Conservation (phyloP, 37 sponge, comb jelly and placozoan genomes). For the Ianthella basta region DNA sequence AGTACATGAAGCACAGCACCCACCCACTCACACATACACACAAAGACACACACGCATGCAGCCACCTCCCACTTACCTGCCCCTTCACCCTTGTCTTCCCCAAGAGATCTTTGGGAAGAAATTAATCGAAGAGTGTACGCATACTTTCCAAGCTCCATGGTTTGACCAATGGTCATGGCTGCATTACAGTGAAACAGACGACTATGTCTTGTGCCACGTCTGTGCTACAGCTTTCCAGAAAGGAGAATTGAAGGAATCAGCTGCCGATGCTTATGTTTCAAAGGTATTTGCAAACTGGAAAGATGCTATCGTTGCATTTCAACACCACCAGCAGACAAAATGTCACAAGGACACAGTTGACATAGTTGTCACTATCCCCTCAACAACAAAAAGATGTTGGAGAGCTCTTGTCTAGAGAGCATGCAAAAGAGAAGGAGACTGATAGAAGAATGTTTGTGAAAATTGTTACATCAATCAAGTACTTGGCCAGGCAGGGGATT, state of each 20-base stretch:
- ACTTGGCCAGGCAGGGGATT: slow-evolving; percentile 59
- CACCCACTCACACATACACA: no score
- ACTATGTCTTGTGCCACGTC: slow-evolving; percentile 35
- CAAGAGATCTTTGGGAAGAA: slow-evolving; percentile 34
- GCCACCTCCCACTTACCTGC: no score
- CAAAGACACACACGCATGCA: no score
- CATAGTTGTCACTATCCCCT: no score
- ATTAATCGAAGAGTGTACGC: not conserved
- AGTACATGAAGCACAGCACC: no score
- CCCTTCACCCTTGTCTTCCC: slow-evolving; percentile 12
- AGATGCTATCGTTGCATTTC: slow-evolving; percentile 42
- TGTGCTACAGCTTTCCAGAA: slow-evolving; percentile 36
- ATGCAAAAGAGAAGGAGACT: slow-evolving; percentile 37
- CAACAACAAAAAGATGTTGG: slow-evolving; percentile 49
- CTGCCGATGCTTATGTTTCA: not conserved
- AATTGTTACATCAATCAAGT: slow-evolving; percentile 35
- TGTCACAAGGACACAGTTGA: slow-evolving; percentile 39
- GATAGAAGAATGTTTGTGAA: slow-evolving; percentile 36
- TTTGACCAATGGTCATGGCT: slow-evolving; percentile 51
- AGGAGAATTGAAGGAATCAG: slow-evolving; percentile 1
- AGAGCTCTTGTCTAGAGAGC: slow-evolving; percentile 37
- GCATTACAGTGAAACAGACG: slow-evolving; percentile 46
- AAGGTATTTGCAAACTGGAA: slow-evolving; percentile 56
- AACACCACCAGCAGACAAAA: slow-evolving; percentile 30
- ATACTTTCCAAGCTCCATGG: slow-evolving; percentile 58